Evolutionary conservation across 1,140 invertebrate genomes (phyloP).

Genomic region (Drosophila pandora): DNA sequence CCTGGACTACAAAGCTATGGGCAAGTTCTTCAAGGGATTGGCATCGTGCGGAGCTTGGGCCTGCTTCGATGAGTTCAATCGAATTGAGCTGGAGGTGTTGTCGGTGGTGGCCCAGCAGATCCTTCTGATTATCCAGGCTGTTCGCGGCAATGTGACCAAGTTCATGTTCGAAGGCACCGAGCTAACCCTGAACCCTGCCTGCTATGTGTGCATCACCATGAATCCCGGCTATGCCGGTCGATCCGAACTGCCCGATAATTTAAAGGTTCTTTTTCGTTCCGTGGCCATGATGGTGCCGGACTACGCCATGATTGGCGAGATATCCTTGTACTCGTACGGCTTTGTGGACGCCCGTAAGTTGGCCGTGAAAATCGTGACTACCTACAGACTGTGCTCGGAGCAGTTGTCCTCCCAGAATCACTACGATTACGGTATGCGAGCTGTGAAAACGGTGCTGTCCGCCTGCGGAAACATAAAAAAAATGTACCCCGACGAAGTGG

Average conservation of each 20-base stretch:
- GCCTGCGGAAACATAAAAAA: conserved; percentile 95
- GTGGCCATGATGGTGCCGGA: conserved; percentile 98
- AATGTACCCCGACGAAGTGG: conserved; percentile 91
- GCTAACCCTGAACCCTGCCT: conserved; percentile 90
- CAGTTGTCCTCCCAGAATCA: conserved; percentile 94
- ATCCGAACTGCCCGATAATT: conserved; percentile 91
- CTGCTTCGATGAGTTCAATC: conserved; percentile 97
- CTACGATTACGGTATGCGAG: conserved; percentile 96
- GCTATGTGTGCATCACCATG: conserved; percentile 97
- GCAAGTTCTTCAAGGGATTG: conserved; percentile 95
- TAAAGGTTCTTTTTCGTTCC: conserved; percentile 95
- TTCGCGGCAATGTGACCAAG: conserved; percentile 88
- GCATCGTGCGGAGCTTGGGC: conserved; percentile 96
- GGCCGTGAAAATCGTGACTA: conserved; percentile 94
- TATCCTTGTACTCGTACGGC: conserved; percentile 94
- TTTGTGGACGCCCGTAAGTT: conserved; percentile 92
- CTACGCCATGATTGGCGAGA: conserved; percentile 96
- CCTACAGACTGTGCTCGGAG: conserved; percentile 94
- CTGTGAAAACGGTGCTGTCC: conserved; percentile 92
- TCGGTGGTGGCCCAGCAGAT: conserved; percentile 94
- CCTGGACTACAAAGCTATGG: conserved; percentile 96
- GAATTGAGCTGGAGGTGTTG: conserved; percentile 95
- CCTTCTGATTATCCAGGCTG: conserved; percentile 91
- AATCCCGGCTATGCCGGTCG: conserved; percentile 94
- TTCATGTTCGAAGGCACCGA: conserved; percentile 95